Base-by-base conservation (phyloP, 2,113 vertebrate species). In the Eolophus roseicapilla region DNA sequence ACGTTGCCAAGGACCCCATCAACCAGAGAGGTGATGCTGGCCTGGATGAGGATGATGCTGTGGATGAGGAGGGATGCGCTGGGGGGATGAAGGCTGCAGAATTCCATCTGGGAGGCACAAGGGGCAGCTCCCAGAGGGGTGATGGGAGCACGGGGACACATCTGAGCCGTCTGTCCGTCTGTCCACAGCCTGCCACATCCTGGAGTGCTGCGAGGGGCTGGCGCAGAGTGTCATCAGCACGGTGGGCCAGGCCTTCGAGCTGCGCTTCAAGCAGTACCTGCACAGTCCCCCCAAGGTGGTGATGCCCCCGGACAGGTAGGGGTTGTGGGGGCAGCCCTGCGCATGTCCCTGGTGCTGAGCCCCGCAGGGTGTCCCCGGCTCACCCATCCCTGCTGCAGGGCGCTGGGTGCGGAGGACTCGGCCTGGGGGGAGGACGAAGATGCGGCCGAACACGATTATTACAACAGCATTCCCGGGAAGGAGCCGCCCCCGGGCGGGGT, bases 401-500 rank as follows among this genome's bases (percentile, higher is more conserved):
- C 80, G 5, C 96, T 97, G 20, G 97, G 98, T 68, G 90, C 53
- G 1, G 99, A 99, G 47, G 99, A 99, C 39, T 97, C 98, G 0
- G 93, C 98, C 15, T 99, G 99, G 99, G 99, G 98, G 4, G 99
- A 99, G 10, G 99, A 99, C 0, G 99, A 99, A 1, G 99, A 99
- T 6, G 98, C 95, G 1, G 90, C 95, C 0, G 99, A 98, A 18
- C 99, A 99, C 1, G 96, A 98, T 77, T 99, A 99, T 95, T 99
- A 99, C 98, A 99, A 99, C 98, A 99, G 99, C 97, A 98, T 99
- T 93, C 99, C 99, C 0, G 99, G 99, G 18, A 99, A 99, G 94
- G 98, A 99, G 97, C 99, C 99, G 0, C 99, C 99, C 1, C 97
- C 91, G 0, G 99, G 99, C 1, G 99, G 99, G 4, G 82, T 99